Percentiles rank a stretch among this genome's conserved stretches.
Evolutionary conservation across 2,797 vertebrate species (phyloP).

Genomic region (Capromys pilorides): DNA sequence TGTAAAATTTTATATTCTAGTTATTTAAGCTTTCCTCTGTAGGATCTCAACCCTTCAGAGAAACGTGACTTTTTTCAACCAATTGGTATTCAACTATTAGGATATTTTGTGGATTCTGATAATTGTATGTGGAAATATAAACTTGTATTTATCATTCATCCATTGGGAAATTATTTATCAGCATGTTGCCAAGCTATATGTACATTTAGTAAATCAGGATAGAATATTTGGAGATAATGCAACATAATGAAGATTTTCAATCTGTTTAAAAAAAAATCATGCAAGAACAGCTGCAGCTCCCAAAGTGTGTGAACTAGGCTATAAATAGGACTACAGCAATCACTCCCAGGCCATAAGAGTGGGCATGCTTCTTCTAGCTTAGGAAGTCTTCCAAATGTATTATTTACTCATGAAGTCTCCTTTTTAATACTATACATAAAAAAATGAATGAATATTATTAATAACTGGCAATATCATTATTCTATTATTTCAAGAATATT

Average conservation of each 20-base stretch:
- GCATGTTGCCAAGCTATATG: background rate
- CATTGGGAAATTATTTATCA: background rate
- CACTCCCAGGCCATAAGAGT: background rate
- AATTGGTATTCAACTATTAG: background rate
- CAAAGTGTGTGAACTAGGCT: conserved; percentile 43
- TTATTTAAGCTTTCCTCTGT: conserved; percentile 12
- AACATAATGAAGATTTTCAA: conserved; percentile 33
- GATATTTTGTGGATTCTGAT: background rate
- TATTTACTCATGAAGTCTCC: conserved; percentile 4
- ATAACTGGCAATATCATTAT: background rate
- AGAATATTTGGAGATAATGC: background rate
- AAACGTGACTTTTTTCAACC: background rate
- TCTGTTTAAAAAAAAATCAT: background rate
- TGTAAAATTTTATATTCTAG: background rate
- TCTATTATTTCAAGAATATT: background rate
- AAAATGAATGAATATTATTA: background rate
- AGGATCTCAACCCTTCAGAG: background rate
- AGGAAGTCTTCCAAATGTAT: conserved; percentile 47
- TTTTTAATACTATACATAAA: conserved; percentile 2
- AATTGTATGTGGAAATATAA: conserved; percentile 33
- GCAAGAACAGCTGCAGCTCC: background rate
- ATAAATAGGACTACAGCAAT: conserved; percentile 10
- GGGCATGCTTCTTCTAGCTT: conserved; percentile 23
- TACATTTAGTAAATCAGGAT: background rate
- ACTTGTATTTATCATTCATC: conserved; percentile 9